Conservation (phyloP, 2,888 invertebrate species). For the Eupithecia vulgata region DNA sequence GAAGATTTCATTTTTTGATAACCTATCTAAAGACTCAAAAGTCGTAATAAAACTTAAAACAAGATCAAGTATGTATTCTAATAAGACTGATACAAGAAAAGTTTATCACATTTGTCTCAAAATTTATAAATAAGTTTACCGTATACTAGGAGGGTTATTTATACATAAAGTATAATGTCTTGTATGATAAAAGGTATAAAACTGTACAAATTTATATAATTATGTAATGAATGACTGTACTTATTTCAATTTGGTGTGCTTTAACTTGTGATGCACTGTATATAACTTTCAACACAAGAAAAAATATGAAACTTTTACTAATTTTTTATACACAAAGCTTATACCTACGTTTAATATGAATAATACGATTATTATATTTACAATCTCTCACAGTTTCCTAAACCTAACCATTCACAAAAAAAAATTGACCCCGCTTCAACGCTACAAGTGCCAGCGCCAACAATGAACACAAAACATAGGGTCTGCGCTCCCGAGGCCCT, state of each 20-base stretch:
- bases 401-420: constrained; percentile 9
- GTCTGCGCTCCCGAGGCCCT: constrained; percentile 49
- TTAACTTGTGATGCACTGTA: too few species aligned
- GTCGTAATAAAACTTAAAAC: not conserved
- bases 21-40: too few species aligned
- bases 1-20: too few species aligned
- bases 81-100: not conserved
- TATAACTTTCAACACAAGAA: too few species aligned
- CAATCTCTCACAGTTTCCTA: not conserved
- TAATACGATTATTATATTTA: not conserved
- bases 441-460: constrained; percentile 69
- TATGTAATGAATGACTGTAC: too few species aligned
- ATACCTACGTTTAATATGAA: not conserved
- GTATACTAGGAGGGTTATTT: too few species aligned
- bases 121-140: too few species aligned
- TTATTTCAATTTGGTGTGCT: too few species aligned
- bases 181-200: not conserved
- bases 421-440: constrained; percentile 28
- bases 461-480: constrained; percentile 59
- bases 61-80: not conserved
- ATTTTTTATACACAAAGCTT: not conserved
- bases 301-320: too few species aligned
- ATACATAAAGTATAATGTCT: too few species aligned
- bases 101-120: too few species aligned
- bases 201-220: not conserved